phyloP scores from a whole-genome alignment of 2,113 vertebrate genomes.

The Ictalurus punctatus region DNA sequence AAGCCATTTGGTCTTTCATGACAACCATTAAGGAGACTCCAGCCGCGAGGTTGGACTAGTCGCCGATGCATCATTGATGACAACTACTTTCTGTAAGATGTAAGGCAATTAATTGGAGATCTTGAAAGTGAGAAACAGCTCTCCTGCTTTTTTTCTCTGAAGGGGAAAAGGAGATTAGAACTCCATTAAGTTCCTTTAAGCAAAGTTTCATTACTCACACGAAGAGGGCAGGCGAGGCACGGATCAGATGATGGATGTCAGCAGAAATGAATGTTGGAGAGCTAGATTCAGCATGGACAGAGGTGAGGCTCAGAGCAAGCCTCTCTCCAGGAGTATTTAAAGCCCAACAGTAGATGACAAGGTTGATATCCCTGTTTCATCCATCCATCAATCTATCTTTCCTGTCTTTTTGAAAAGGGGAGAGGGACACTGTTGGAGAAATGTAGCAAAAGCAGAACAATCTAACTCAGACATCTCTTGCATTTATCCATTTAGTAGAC shows the following conservation, averaged over 20 bases:
- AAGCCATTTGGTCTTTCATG: not conserved
- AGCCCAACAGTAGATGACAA: constrained; percentile 51
- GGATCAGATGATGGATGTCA: constrained; percentile 55
- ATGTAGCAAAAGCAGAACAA: not conserved
- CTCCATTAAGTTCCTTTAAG: constrained; percentile 56
- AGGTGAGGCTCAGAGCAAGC: constrained; percentile 49
- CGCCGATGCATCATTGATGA: constrained; percentile 47
- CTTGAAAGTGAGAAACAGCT: constrained; percentile 46
- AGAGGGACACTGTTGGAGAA: not conserved
- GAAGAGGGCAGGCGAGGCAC: constrained; percentile 41
- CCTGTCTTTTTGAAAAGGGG: not conserved
- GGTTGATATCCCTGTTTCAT: constrained; percentile 43
- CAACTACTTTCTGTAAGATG: constrained; percentile 49
- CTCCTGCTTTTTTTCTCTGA: constrained; percentile 20
- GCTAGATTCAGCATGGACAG: constrained; percentile 32
- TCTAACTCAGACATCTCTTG: not conserved
- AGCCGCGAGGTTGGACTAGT: constrained; percentile 24
- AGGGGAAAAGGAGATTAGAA: constrained; percentile 48
- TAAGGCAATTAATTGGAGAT: constrained; percentile 52
- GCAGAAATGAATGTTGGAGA: constrained; percentile 38
- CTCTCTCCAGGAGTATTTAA: constrained; percentile 46
- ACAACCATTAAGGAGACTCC: constrained; percentile 2
- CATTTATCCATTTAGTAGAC: not conserved
- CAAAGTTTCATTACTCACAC: constrained; percentile 56
- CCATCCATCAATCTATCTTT: constrained; percentile 39